phyloP scores from a whole-genome alignment of 2,797 vertebrate species.

The Astyanax mexicanus region DNA sequence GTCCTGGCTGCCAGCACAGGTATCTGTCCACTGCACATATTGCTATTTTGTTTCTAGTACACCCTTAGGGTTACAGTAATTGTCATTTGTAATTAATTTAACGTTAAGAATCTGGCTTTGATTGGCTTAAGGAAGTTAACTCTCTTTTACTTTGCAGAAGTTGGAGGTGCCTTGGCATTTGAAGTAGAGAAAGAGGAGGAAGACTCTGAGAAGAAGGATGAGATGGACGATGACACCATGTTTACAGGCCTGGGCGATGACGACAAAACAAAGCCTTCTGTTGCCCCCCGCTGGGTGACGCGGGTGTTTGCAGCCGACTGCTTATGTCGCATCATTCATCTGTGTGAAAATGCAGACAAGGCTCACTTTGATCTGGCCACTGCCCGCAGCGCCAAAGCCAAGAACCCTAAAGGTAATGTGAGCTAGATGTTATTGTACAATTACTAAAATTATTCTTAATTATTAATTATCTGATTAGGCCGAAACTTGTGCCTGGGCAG shows the following conservation, averaged over 20 bases:
- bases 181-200: conserved; percentile 92
- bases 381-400: conserved; percentile 86
- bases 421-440: neutral
- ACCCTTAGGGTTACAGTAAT: too few species aligned
- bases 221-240: conserved; percentile 98
- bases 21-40: conserved; percentile 64
- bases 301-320: conserved; percentile 97
- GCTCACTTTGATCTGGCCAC: conserved; percentile 92
- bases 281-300: conserved; percentile 97
- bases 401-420: conserved; percentile 88
- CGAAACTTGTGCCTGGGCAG: too few species aligned
- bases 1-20: conserved; percentile 96
- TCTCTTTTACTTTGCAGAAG: conserved; percentile 76
- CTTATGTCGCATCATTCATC: conserved; percentile 92
- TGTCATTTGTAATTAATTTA: too few species aligned
- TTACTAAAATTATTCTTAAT: neutral
- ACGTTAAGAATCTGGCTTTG: too few species aligned
- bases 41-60: too few species aligned
- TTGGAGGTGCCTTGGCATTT: conserved; percentile 83
- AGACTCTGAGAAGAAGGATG: conserved; percentile 95
- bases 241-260: conserved; percentile 95
- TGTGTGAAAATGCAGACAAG: conserved; percentile 92
- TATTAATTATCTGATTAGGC: too few species aligned
- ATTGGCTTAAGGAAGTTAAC: too few species aligned
- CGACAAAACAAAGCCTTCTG: conserved; percentile 94